These are phyloP conservation scores for Heteromormyrus szaboi DNA, from an alignment of 2,797 vertebrate genomes.

Conservation along the genomic window DNA sequence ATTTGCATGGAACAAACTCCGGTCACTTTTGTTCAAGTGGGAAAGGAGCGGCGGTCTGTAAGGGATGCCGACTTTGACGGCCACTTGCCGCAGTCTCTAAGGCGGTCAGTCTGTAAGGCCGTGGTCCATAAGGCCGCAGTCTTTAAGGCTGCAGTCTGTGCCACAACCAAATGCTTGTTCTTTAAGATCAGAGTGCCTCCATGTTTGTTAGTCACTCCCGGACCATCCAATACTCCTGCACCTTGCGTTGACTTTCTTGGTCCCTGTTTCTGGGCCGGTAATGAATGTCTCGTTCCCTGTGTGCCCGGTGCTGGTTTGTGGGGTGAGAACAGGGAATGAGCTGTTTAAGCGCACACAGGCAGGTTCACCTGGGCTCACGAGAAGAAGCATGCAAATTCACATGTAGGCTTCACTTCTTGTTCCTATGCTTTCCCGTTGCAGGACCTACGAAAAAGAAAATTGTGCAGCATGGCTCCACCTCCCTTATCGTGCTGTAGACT, in stretches of 20 bases:
- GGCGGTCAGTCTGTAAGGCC: background rate
- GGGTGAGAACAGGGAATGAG: background rate
- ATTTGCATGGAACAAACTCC: background rate
- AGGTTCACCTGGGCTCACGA: background rate
- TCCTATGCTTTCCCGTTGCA: background rate
- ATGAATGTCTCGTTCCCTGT: background rate
- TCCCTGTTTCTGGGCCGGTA: background rate
- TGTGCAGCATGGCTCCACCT: conserved; percentile 11
- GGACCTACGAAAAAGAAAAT: background rate
- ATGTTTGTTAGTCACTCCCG: background rate
- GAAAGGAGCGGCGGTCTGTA: background rate
- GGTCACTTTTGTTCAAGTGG: background rate
- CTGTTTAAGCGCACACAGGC: background rate
- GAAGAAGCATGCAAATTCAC: background rate
- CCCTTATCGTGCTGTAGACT: background rate
- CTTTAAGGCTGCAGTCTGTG: background rate
- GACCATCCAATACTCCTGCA: background rate
- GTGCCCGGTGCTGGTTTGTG: background rate
- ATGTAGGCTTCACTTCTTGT: background rate
- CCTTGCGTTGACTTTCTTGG: background rate
- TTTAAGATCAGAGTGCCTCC: background rate
- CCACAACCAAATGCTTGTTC: background rate
- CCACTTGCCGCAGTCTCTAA: background rate
- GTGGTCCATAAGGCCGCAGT: background rate
- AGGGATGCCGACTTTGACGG: background rate